Evolutionary conservation across 2,797 vertebrate species (phyloP), one percentile per base, ranked within the genome.

Genomic region (Propithecus perrieri): DNA sequence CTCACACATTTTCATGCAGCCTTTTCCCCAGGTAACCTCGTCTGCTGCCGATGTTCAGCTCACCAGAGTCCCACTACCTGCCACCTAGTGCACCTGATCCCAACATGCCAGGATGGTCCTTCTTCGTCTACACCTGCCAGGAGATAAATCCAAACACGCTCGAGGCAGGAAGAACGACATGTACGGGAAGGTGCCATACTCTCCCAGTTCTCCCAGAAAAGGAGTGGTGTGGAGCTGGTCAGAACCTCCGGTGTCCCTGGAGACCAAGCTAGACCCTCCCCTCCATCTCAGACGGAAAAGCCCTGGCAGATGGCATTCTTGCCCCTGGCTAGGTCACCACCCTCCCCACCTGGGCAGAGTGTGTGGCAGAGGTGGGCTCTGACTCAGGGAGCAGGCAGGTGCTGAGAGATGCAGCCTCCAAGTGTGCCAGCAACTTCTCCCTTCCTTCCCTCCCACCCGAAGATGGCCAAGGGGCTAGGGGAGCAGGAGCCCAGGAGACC

Each of bases 61-160:
- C 55, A 33, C 4, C 11, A 38, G 38, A 41, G 48, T 24, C n/a
- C n/a, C 1, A 3, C 57, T 30, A 63, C 22, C 26, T 0, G 2
- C n/a, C 33, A 72, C 55, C 89, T 6, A 14, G 30, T 8, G 18
- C 22, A 0, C 38, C 89, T 94, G 84, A 48, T 28, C 35, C n/a
- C 38, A 11, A 53, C 33, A 63, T 1, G 20, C n/a, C 63, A 48
- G 78, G 46, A 28, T 4, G 15, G 90, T 9, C 76, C 89, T 65
- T 71, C 41, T 26, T 53, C 76, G 71, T 48, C 59, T 15, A 59
- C 33, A 26, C 9, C 69, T 33, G 7, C 57, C 48, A 57, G 46
- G 93, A 57, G 69, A 35, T 2, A 6, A 13, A 46, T 69, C 65
- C 24, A 83, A 30, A 65, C 59, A 83, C 17, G 0, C 65, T 43